phyloP scores from a whole-genome alignment of 2,888 invertebrate genomes.

The Autographa pulchrina region DNA sequence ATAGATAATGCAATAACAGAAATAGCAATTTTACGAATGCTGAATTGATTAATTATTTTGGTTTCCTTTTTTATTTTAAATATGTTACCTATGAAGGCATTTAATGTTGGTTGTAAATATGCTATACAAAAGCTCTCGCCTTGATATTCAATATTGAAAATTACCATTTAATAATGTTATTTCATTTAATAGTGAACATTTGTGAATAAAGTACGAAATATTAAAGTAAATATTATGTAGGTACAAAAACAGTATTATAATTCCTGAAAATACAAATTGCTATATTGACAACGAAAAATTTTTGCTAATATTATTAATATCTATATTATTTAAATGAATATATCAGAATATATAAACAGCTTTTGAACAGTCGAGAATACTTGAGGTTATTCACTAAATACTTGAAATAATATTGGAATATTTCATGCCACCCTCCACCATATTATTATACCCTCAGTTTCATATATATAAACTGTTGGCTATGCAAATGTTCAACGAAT shows the following conservation, averaged over 20 bases:
- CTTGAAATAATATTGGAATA: background rate
- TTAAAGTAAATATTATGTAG: too few relatives aligned
- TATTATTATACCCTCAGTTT: background rate
- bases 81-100: background rate
- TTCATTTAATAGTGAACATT: too few relatives aligned
- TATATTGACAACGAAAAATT: too few relatives aligned
- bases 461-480: background rate
- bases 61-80: background rate
- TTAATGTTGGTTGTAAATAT: too few relatives aligned
- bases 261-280: too few relatives aligned
- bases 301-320: too few relatives aligned
- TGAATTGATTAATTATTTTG: background rate
- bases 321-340: background rate
- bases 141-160: too few relatives aligned
- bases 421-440: background rate
- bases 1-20: conserved; percentile 8
- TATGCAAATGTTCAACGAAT: background rate
- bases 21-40: conserved; percentile 2
- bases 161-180: too few relatives aligned
- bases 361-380: background rate
- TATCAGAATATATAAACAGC: background rate
- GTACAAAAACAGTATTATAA: too few relatives aligned
- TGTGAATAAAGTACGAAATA: too few relatives aligned
- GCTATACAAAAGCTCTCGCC: background rate
- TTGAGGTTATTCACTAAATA: background rate